phyloP scores from a whole-genome alignment of 1,140 invertebrate species.

The Aporrectodea caliginosa region DNA sequence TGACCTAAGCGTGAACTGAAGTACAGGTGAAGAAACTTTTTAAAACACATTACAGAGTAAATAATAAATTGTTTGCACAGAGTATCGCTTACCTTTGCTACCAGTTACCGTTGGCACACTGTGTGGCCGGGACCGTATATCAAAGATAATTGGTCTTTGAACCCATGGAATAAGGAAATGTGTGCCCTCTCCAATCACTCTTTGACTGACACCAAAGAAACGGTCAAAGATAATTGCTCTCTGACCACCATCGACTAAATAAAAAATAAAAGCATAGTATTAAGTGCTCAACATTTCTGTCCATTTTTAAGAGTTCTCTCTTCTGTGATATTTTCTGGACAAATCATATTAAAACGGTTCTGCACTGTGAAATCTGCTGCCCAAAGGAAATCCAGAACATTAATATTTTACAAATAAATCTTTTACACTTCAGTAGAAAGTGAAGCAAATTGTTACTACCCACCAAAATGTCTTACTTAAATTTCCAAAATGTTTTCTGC shows the following conservation, averaged over 20 bases:
- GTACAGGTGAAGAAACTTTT: too few species aligned
- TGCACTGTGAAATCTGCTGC: too few species aligned
- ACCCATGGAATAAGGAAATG: constrained; percentile 99
- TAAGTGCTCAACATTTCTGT: too few species aligned
- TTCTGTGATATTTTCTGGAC: too few species aligned
- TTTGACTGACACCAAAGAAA: constrained; percentile 88
- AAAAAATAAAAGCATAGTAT: neutral
- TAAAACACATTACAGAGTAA: too few species aligned
- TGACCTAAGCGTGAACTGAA: too few species aligned
- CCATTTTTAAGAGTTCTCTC: too few species aligned
- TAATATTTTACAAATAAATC: neutral
- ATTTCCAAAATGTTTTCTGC: too few species aligned
- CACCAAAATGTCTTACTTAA: too few species aligned
- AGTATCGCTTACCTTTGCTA: constrained; percentile 90
- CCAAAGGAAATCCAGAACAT: constrained; percentile 47
- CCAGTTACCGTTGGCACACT: constrained; percentile 96
- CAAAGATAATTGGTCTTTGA: constrained; percentile 94
- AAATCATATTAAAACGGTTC: too few species aligned
- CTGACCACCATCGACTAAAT: constrained; percentile 95
- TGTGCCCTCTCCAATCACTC: constrained; percentile 94
- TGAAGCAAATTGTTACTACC: too few species aligned
- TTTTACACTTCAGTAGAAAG: neutral
- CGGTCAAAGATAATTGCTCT: constrained; percentile 98
- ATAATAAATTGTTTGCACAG: too few species aligned
- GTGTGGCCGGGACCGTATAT: constrained; percentile 90